phyloP scores from a whole-genome alignment of 2,888 invertebrate species.

The Seira sanloemensis region DNA sequence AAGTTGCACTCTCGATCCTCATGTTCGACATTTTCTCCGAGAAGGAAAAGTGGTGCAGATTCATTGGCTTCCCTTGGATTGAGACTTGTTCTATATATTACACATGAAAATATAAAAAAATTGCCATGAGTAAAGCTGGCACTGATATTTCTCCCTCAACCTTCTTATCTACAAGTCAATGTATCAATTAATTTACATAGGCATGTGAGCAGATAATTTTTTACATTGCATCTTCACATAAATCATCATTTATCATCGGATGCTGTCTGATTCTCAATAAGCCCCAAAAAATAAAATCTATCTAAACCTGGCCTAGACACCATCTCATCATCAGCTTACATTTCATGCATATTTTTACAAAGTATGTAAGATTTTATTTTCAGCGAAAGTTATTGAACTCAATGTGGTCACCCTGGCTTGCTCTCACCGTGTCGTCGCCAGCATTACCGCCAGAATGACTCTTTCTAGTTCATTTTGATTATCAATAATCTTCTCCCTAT shows the following conservation, averaged over 20 bases:
- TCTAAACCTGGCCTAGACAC: conserved; percentile 6
- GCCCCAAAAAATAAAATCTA: conserved; percentile 14
- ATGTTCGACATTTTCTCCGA: conserved; percentile 72
- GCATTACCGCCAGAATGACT: neutral
- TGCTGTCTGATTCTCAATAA: conserved; percentile 14
- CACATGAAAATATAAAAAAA: conserved; percentile 4
- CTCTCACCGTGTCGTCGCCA: conserved; percentile 4
- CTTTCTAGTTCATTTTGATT: neutral
- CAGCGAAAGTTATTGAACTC: conserved; percentile 57
- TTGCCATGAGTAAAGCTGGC: too few relatives aligned
- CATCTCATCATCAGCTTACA: neutral
- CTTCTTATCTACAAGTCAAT: conserved; percentile 18
- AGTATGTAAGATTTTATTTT: neutral
- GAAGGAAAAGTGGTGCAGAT: conserved; percentile 70
- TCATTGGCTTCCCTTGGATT: conserved; percentile 47
- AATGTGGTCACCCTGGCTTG: neutral
- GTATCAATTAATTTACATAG: conserved; percentile 11
- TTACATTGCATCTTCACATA: conserved; percentile 14
- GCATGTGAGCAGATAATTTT: conserved; percentile 26
- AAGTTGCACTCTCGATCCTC: conserved; percentile 69
- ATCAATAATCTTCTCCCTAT: neutral
- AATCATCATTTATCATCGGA: conserved; percentile 24
- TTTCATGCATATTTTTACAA: conserved; percentile 1
- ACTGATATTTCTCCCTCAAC: neutral
- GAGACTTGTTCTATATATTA: conserved; percentile 58